These are phyloP conservation scores for Hassar affinis DNA, from an alignment of 2,113 vertebrate species.

Conservation along the genomic window DNA sequence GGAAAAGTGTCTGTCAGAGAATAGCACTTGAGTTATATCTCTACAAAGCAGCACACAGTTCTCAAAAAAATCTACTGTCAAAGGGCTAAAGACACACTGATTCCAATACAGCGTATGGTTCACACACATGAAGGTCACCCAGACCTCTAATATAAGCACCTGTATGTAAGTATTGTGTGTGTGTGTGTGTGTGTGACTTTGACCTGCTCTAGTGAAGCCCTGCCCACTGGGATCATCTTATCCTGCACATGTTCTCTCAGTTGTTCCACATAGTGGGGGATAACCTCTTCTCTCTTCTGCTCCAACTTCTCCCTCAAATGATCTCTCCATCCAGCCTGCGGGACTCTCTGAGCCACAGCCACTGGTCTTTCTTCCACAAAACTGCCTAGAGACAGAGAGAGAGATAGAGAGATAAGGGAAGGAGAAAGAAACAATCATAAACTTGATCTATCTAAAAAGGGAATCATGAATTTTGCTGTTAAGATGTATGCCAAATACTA, in stretches of 20 bases:
- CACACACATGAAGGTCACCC: background rate
- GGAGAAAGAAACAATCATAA: background rate
- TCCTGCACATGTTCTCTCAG: slow-evolving; percentile 78
- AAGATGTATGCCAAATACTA: background rate
- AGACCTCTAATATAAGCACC: slow-evolving; percentile 18
- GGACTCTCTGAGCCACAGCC: slow-evolving; percentile 41
- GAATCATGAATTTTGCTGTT: background rate
- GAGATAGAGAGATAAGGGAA: slow-evolving; percentile 17
- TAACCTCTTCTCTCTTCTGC: slow-evolving; percentile 70
- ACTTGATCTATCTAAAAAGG: background rate
- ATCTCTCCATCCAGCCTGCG: slow-evolving; percentile 60
- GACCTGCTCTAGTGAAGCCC: slow-evolving; percentile 86
- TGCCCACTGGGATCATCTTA: slow-evolving; percentile 84
- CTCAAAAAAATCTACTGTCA: background rate
- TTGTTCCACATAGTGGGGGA: slow-evolving; percentile 74
- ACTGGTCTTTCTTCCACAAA: slow-evolving; percentile 66
- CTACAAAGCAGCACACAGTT: background rate
- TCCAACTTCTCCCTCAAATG: slow-evolving; percentile 60
- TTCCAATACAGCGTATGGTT: background rate
- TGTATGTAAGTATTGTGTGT: background rate
- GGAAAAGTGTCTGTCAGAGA: background rate
- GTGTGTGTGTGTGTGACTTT: slow-evolving; percentile 58
- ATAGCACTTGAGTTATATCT: background rate
- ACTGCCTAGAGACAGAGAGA: slow-evolving; percentile 66
- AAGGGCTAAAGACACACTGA: background rate